These are phyloP conservation scores for Gymnocephalus cernua DNA, from an alignment of 2,113 vertebrate genomes.

Conservation along the genomic window DNA sequence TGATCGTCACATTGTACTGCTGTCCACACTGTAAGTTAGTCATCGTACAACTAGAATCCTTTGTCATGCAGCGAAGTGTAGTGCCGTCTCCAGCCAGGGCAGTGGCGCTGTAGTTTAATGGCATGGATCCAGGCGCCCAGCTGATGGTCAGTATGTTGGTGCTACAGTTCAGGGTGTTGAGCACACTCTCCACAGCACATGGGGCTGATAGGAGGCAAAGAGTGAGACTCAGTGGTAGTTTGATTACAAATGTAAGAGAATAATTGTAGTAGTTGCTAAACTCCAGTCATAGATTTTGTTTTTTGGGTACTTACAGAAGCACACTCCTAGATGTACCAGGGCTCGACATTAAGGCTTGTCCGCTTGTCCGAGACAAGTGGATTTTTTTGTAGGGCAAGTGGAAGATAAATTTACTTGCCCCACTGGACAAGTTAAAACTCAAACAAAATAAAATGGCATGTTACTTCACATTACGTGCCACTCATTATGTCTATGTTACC, in stretches of 20 bases:
- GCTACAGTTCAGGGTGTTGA: constrained; percentile 73
- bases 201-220: constrained; percentile 74
- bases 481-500: too few species aligned
- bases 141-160: constrained; percentile 71
- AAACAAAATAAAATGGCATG: too few species aligned
- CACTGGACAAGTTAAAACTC: too few species aligned
- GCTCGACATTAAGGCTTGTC: too few species aligned
- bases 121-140: constrained; percentile 67
- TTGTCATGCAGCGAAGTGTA: constrained; percentile 63
- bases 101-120: constrained; percentile 76
- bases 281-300: background rate
- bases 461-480: too few species aligned
- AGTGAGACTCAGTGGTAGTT: background rate
- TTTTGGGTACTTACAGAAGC: background rate
- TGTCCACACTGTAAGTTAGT: constrained; percentile 70
- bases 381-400: too few species aligned
- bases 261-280: background rate
- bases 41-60: constrained; percentile 66
- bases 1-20: constrained; percentile 73
- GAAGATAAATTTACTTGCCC: too few species aligned
- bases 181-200: constrained; percentile 73
- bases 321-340: too few species aligned
- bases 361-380: too few species aligned
- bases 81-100: constrained; percentile 32
- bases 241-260: background rate